Base-by-base conservation (phyloP, 2,797 vertebrate species). In the Pseudochirops corinnae region DNA sequence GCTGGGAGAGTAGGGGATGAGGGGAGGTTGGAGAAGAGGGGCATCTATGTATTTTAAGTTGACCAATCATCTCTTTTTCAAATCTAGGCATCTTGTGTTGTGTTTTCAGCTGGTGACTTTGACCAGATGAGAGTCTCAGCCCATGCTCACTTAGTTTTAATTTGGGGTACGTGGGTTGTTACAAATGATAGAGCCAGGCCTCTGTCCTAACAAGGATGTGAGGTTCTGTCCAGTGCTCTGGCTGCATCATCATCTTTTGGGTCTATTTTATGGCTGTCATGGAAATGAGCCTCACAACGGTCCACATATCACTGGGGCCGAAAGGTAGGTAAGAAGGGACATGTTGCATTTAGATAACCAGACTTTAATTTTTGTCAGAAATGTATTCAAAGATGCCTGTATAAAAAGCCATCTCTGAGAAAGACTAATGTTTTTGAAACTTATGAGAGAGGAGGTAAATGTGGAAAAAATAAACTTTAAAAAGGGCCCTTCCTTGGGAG, bases 391-490 rank as follows among this genome's bases (percentile, higher is more conserved):
- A 14, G 53, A 11, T 55, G 13, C 53, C 53, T 55, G 50, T 28
- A 21, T 28, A 56, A 92, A 92, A 92, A 55, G 67, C n/a, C 52
- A 67, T 60, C 5, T 55, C 53, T 55, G 0, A 56, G 90, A 56
- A 55, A 56, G 16, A 28, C 93, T 67, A 92, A 67, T 21, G 6
- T 74, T 62, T 95, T 90, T 55, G 28, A 1, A 91, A 55, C 53
- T 46, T 91, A 31, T 33, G 90, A 33, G 53, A 55, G 31, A 91
- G 74, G 52, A 91, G 52, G 90, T 18, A 91, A 91, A 91, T 91
- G 52, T 91, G 90, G 90, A 91, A 91, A 91, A 91, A 55, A 55
- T 91, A 91, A 91, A 91, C 90, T 91, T 91, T 53, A 55, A 91
- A 55, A 91, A 91, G 33, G 53, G 90, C 29, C 39, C 28, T 91